phyloP scores from a whole-genome alignment of 1,140 invertebrate species.

The Drosophila arizonae region DNA sequence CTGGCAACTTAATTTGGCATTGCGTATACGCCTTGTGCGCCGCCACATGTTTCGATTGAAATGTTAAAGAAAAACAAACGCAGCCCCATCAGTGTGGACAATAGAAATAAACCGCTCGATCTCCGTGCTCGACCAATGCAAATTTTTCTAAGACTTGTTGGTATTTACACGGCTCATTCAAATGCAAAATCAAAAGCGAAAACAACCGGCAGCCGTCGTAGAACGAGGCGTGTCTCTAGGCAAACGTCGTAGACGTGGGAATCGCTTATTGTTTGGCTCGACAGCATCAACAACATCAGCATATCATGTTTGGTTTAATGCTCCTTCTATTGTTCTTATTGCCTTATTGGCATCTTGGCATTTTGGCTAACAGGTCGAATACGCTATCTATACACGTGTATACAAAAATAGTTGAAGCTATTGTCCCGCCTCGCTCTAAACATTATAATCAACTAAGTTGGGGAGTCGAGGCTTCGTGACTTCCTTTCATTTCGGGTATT shows the following conservation, averaged over 20 bases:
- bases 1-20: constrained; percentile 54
- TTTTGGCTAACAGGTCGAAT: constrained; percentile 58
- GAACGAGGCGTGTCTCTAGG: constrained; percentile 58
- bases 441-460: constrained; percentile 23
- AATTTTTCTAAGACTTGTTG: constrained; percentile 35
- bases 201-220: constrained; percentile 42
- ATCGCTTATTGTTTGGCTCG: constrained; percentile 28
- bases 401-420: constrained; percentile 32
- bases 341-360: constrained; percentile 6
- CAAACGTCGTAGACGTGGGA: constrained; percentile 43
- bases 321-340: constrained; percentile 35
- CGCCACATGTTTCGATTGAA: constrained; percentile 32
- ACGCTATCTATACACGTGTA: constrained; percentile 27
- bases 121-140: constrained; percentile 42
- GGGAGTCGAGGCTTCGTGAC: background rate
- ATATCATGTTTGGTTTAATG: constrained; percentile 9
- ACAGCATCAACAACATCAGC: background rate
- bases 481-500: no score
- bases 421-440: constrained; percentile 31
- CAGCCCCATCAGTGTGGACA: constrained; percentile 27
- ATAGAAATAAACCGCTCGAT: constrained; percentile 35
- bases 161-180: constrained; percentile 58
- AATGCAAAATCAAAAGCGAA: constrained; percentile 53
- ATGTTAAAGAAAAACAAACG: constrained; percentile 38
- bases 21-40: constrained; percentile 38